Conservation (phyloP, 2,113 vertebrate genomes). For the Propithecus coquereli region DNA sequence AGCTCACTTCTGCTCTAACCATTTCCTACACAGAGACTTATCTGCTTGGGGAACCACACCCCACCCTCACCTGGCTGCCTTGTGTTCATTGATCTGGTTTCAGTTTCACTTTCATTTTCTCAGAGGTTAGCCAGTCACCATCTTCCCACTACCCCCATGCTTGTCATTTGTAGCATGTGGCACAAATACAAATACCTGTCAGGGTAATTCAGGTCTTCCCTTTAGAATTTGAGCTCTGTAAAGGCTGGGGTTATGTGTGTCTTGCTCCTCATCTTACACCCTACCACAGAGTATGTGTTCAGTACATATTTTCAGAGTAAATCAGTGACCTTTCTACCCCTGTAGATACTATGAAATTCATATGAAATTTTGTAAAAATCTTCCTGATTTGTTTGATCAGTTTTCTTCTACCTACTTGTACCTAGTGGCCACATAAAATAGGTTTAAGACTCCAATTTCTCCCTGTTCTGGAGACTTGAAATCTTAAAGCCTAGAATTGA, state of each 20-base stretch:
- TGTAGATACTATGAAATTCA: not conserved
- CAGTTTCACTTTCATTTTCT: not conserved
- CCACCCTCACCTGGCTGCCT: not conserved
- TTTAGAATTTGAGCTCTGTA: not conserved
- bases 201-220: not conserved
- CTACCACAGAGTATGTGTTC: not conserved
- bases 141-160: rapidly evolving
- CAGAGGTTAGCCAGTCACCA: not conserved
- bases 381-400: not conserved
- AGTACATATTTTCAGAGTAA: not conserved
- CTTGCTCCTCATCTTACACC: rapidly evolving
- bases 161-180: not conserved
- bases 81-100: not conserved
- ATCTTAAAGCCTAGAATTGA: not conserved
- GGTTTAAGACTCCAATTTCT: not conserved
- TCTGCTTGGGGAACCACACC: rapidly evolving
- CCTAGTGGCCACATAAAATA: not conserved
- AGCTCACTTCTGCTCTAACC: not conserved
- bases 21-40: not conserved
- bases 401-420: not conserved
- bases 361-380: not conserved
- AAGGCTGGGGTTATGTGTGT: not conserved
- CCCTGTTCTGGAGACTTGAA: not conserved
- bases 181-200: not conserved
- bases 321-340: not conserved